Evolutionary conservation across 2,888 invertebrate species (phyloP).

Genomic region (Cosmia pyralina): DNA sequence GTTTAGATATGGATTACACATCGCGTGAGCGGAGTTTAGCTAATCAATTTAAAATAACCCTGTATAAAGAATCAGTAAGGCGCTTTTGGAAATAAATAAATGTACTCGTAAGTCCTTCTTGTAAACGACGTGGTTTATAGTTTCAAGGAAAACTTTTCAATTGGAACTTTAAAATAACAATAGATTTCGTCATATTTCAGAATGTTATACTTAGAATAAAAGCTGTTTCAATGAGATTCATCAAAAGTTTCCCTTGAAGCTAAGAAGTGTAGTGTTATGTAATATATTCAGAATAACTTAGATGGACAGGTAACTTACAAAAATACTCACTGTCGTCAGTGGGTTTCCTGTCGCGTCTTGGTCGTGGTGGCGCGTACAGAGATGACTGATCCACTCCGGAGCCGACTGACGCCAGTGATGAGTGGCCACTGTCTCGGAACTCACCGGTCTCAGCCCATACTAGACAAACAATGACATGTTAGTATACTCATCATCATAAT

Average conservation of each 20-base stretch:
- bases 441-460: conserved; percentile 97
- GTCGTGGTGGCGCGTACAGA: conserved; percentile 92
- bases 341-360: conserved; percentile 93
- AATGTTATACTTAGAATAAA: not conserved
- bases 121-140: not conserved
- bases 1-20: too few species aligned
- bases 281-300: conserved; percentile 23
- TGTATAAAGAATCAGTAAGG: too few species aligned
- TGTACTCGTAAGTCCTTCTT: not conserved
- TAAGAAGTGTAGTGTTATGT: conserved; percentile 12
- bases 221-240: not conserved
- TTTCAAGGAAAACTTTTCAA: not conserved
- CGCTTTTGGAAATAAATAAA: not conserved
- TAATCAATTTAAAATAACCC: too few species aligned
- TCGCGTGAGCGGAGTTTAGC: too few species aligned
- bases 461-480: conserved; percentile 85
- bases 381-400: conserved; percentile 92
- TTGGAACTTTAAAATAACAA: not conserved
- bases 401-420: conserved; percentile 91
- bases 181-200: not conserved
- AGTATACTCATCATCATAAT: not conserved
- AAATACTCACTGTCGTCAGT: conserved; percentile 91
- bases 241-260: not conserved
- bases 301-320: conserved; percentile 46
- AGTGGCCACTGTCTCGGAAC: conserved; percentile 95